Evolutionary conservation across 2,797 vertebrate species (phyloP).

Genomic region (Neolamprologus multifasciatus): DNA sequence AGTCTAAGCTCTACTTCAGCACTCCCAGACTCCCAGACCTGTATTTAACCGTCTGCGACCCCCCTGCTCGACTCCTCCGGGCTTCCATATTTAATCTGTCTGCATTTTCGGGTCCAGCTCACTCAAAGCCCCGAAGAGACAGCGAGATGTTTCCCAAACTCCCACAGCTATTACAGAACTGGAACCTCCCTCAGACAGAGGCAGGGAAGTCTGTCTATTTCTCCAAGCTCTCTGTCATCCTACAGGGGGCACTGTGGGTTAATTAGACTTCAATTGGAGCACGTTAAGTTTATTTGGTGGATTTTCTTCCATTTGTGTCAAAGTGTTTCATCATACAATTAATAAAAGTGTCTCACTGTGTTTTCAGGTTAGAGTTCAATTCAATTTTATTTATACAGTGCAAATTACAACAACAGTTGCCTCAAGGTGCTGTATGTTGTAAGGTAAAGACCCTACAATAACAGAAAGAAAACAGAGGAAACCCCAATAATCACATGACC

Average conservation of each 20-base stretch:
- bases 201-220: neutral
- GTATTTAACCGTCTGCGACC: neutral
- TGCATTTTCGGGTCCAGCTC: conserved; percentile 13
- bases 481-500: neutral
- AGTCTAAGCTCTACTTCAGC: neutral
- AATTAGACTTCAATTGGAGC: neutral
- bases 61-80: neutral
- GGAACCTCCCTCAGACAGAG: neutral
- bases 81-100: conserved; percentile 14
- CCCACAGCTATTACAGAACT: neutral
- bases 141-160: neutral
- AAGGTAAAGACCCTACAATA: neutral
- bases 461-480: neutral
- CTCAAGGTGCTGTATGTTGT: neutral
- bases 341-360: neutral
- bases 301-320: neutral
- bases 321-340: neutral
- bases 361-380: neutral
- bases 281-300: neutral
- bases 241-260: neutral
- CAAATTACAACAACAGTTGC: neutral
- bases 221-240: neutral
- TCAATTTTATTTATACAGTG: neutral
- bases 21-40: neutral
- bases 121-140: neutral